phyloP scores from a whole-genome alignment of 2,797 vertebrate genomes.

The Scleropages formosus region DNA sequence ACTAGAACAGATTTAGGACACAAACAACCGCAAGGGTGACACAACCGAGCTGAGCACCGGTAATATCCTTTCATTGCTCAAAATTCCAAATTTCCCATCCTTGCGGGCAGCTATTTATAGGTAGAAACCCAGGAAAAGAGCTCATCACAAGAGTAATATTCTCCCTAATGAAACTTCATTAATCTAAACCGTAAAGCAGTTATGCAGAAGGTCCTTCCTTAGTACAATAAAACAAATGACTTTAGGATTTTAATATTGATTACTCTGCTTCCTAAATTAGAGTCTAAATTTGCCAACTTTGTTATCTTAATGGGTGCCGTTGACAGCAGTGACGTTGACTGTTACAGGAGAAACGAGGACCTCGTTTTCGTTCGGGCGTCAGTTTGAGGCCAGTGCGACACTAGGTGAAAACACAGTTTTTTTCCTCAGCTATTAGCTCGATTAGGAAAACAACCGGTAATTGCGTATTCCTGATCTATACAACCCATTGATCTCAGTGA shows the following conservation, averaged over 20 bases:
- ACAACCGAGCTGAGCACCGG: background rate
- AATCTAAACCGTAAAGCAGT: constrained; percentile 1
- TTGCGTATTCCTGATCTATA: background rate
- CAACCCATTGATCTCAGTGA: background rate
- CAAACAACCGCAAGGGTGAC: background rate
- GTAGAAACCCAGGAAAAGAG: background rate
- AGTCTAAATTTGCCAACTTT: constrained; percentile 22
- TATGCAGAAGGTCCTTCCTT: background rate
- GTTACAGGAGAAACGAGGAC: background rate
- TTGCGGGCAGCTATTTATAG: constrained; percentile 7
- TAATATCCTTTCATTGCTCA: background rate
- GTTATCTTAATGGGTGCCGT: constrained; percentile 29
- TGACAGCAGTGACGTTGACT: background rate
- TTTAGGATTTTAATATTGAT: constrained; percentile 25
- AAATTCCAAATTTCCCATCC: background rate
- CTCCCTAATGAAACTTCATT: constrained; percentile 25
- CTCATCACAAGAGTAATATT: constrained; percentile 24
- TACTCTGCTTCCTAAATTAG: constrained; percentile 14
- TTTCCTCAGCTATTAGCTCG: background rate
- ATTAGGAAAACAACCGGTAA: background rate
- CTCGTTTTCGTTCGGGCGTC: constrained; percentile 14
- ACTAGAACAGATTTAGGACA: background rate
- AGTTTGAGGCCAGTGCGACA: background rate
- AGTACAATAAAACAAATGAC: constrained; percentile 28
- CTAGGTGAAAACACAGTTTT: too few relatives aligned